Base-by-base conservation (phyloP, 2,797 vertebrate species). In the Dermochelys coriacea region DNA sequence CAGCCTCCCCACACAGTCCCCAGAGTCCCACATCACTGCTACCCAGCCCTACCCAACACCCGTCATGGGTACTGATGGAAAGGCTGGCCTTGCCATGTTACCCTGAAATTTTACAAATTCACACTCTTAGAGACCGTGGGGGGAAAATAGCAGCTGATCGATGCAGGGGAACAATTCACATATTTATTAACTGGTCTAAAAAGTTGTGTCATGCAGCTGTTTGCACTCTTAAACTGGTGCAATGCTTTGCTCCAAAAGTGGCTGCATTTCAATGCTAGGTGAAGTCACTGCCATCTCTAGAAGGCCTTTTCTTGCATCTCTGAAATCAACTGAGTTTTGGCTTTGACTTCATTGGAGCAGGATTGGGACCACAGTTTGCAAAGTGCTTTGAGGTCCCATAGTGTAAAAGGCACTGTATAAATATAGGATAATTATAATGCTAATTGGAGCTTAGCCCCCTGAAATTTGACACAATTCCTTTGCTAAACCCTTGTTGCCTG, bases 241-340 rank as follows among this genome's bases (percentile, higher is more conserved):
- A 90, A 54, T 19, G 51, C 85, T 89, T 75, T 0, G 0, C 19
- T 82, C 47, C 49, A 55, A 91, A 31, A 77, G 51, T 23, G 0
- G 0, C 61, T 0, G 0, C 7, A 34, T 23, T 34, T 0, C 1
- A 86, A 57, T 0, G 50, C 81, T 55, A 87, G 91, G 54, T 3
- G 41, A n/a, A 15, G 12, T 4, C 49, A 10, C n/a, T 41, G 64
- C 3, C 86, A 19, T 0, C 57, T 87, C 68, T 54, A 88, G 83
- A 21, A 31, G 59, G 61, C 25, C 54, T 88, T 18, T 49, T 81
- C n/a, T 47, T 93, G 90, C 23, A 27, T 29, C 80, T 41, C 18
- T 78, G 45, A 91, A 91, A 80, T 29, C 50, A 51, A 59, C 11
- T 61, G 31, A 16, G 3, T 45, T 2, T 29, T 64, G 34, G n/a